Percentiles rank a stretch among this genome's conserved stretches.
Evolutionary conservation across 2,888 invertebrate species (phyloP).

Genomic region (Terebella lapidaria): DNA sequence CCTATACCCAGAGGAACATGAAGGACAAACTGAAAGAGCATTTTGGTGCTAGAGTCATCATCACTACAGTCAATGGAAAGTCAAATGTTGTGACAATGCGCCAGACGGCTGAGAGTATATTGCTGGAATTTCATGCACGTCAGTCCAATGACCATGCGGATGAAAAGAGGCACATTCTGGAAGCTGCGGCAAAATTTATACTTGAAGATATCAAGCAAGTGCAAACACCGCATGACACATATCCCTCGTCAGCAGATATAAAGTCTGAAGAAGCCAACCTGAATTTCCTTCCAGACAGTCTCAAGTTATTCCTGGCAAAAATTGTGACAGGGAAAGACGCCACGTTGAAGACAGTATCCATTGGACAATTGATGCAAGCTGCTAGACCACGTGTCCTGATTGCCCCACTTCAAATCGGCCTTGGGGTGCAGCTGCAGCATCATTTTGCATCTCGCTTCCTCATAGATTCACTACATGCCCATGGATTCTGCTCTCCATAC

Average conservation of each 20-base stretch:
- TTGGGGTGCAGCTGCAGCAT: conserved; percentile 25
- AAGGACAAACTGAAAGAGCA: not conserved
- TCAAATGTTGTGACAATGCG: not conserved
- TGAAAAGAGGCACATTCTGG: not conserved
- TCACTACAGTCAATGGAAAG: not conserved
- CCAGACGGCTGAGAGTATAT: not conserved
- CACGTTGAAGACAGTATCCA: conserved; percentile 17
- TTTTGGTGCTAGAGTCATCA: not conserved
- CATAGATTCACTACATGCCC: conserved; percentile 23
- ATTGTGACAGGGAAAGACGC: not conserved
- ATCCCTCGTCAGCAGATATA: not conserved
- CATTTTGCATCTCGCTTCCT: conserved; percentile 25
- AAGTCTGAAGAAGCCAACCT: not conserved
- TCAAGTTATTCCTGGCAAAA: conserved; percentile 13
- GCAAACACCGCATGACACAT: not conserved
- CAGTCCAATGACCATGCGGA: not conserved
- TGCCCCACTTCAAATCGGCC: conserved; percentile 25
- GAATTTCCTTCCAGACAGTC: conserved; percentile 13
- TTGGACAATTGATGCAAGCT: conserved; percentile 29
- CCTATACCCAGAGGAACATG: not conserved
- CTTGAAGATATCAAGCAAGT: not conserved
- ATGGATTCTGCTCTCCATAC: conserved; percentile 27
- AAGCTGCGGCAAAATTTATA: not conserved
- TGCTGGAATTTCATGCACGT: not conserved
- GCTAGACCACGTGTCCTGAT: conserved; percentile 21